Conservation (phyloP, 2,113 vertebrate species). For the Nyctereutes procyonoides region DNA sequence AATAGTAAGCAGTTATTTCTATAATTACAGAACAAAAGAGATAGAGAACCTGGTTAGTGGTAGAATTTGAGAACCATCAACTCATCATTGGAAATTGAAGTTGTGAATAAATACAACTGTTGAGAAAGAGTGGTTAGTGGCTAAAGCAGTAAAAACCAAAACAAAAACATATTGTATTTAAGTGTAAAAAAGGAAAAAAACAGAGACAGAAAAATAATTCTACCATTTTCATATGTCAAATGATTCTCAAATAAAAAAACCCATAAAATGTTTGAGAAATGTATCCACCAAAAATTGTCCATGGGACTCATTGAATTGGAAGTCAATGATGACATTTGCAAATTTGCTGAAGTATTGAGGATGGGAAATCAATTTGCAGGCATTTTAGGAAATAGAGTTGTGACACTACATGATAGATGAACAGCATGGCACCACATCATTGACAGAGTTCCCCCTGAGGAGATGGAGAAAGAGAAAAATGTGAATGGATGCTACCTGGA, state of each 20-base stretch:
- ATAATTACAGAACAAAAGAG: not conserved
- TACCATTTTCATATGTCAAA: not conserved
- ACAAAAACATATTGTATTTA: not conserved
- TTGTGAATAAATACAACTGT: not conserved
- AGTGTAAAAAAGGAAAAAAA: not conserved
- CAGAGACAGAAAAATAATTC: not conserved
- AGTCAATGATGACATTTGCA: not conserved
- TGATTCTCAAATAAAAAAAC: not conserved
- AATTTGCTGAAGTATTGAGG: not conserved
- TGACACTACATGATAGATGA: not conserved
- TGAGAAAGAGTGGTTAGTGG: not conserved
- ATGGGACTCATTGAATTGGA: not conserved
- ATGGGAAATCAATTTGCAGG: not conserved
- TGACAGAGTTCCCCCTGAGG: not conserved
- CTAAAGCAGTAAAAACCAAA: not conserved
- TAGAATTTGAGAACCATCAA: not conserved
- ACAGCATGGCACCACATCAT: fast-evolving
- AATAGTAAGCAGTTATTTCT: not conserved
- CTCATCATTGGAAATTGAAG: not conserved
- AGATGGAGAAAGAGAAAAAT: not conserved
- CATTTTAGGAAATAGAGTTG: not conserved
- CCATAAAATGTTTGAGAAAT: not conserved
- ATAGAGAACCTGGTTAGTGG: too few relatives aligned
- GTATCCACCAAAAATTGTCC: not conserved
- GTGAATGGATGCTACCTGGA: not conserved